Conservation (phyloP, 2,113 vertebrate genomes). For the Arizona elegans region DNA sequence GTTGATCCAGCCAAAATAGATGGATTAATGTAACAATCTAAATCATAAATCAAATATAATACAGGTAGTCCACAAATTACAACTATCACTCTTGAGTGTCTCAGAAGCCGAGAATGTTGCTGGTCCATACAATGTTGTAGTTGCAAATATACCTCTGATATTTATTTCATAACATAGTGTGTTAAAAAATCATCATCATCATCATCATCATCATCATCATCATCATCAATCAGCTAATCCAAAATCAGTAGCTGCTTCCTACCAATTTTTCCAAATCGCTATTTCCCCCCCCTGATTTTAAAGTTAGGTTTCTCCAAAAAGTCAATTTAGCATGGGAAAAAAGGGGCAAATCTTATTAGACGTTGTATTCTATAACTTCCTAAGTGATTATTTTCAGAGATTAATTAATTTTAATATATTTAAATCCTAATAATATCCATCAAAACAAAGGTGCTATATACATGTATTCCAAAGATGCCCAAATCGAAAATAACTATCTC, state of each 20-base stretch:
- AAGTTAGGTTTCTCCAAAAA: background rate
- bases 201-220: background rate
- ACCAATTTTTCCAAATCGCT: background rate
- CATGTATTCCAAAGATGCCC: background rate
- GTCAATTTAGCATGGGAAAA: background rate
- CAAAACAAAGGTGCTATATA: background rate
- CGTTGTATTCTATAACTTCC: background rate
- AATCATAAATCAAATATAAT: background rate
- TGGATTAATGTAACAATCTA: background rate
- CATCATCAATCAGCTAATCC: background rate
- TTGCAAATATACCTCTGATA: background rate
- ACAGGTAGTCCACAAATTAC: background rate
- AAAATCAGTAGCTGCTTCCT: background rate
- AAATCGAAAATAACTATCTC: rapidly evolving
- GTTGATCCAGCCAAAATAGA: background rate
- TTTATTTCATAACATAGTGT: background rate
- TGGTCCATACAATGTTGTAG: background rate
- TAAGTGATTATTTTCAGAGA: background rate
- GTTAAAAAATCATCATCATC: background rate
- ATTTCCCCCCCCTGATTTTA: background rate
- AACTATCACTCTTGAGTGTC: background rate
- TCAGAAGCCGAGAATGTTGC: background rate
- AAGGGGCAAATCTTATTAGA: background rate
- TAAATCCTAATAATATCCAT: background rate
- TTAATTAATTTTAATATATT: background rate